Evolutionary conservation across 2,888 invertebrate species (phyloP), one percentile per base, ranked within the genome.

Genomic region (Zygaena filipendulae): DNA sequence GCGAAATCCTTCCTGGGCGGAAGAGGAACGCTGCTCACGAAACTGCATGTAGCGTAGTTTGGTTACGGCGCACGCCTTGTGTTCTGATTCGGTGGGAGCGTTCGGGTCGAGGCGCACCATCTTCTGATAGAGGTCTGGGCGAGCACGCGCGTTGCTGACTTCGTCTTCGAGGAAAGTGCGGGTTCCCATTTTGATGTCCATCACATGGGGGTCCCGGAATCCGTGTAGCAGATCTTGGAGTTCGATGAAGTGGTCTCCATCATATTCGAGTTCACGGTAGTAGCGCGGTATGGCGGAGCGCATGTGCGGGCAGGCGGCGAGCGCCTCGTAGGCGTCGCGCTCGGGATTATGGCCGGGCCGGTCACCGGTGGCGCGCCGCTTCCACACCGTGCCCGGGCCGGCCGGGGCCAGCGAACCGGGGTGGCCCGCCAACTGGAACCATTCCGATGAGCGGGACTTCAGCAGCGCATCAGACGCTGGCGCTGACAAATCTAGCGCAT

Each of bases 111-210:
- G 85, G 4, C 90, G 87, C 20, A 97, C 84, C 97, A 98, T 97
- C 82, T 98, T 98, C 47, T 93, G 88, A 64, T 96, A 98, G 18
- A 98, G 82, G 71, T 98, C 98, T 3, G 84, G 57, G 25, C 97
- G 84, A 10, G 92, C 87, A 23, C 86, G 86, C 12, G 87, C 87
- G 57, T 97, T 97, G 54, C 87, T 87, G 21, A 97, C 97, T 81
- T 98, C 98, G 2, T 90, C 89, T 68, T 98, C 97, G 20, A 97
- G 83, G 68, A 97, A 98, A 11, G 97, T 98, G 51, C 97, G 85
- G 2, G 91, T 92, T 22, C 98, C 98, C 86, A 98, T 92, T 81
- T 98, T 98, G 36, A 98, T 90, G 66, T 98, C 98, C 88, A 98
- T 97, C 1, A 98, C 95, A 54, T 91, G 90, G 0, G 96, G 96